Base-by-base conservation (phyloP, 1,140 invertebrate genomes). In the Carcinoscorpius rotundicauda region DNA sequence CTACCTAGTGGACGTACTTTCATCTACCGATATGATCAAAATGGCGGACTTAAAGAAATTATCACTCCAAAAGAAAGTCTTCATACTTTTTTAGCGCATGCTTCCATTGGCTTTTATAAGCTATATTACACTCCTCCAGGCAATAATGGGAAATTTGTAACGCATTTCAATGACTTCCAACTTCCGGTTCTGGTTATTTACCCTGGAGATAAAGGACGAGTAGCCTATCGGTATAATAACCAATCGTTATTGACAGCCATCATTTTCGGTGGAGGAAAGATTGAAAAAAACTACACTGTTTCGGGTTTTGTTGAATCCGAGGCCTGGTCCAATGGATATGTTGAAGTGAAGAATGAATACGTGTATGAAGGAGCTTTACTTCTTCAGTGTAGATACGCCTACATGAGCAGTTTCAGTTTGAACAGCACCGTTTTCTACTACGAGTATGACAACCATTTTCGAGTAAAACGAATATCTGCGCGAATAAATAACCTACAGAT, bases 21-120 rank as follows among this genome's bases (percentile, higher is more conserved):
- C 77, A 80, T 92, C 0, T 78, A 97, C 4, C 89, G 94, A 72
- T 95, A 96, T 71, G 93, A 97, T 73, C 86, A 90, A 68, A 87
- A 89, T 6, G 93, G 93, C 10, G 91, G 93, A 6, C 79, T 97
- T 4, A 87, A 93, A 72, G 88, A 89, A 4, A 75, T 97, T 6
- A 94, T 90, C 3, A 97, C 93, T 4, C 94, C 94, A 0, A 81
- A 91, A 65, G 91, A 92, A 11, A 91, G 93, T 69, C 93, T 93
- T 60, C 93, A 97, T 72, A 86, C 88, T 0, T 97, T 97, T 76
- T 87, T 87, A 1, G 80, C 93, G 5, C 90, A 96, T 76, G 93
- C 91, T 0, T 92, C 91, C 0, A 78, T 97, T 3, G 93, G 93
- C 29, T 92, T 91, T 75, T 93, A 93, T 75, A 93, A 93, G 73